Evolutionary conservation across 2,113 vertebrate species (phyloP).

Genomic region (Actenoides lindsayi): DNA sequence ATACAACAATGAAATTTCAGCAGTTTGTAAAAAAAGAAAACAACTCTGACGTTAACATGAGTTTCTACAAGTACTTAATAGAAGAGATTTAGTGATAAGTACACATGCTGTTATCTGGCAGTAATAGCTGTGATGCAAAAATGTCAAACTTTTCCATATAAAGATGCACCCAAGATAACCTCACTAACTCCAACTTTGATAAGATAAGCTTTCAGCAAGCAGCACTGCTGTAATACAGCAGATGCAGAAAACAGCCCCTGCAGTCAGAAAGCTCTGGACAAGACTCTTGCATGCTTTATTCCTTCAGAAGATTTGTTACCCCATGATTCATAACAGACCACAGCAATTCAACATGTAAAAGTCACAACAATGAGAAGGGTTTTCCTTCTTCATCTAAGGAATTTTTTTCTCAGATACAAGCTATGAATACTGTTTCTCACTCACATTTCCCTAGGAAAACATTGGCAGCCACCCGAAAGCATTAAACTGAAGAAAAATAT

Average conservation of each 20-base stretch:
- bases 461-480: neutral
- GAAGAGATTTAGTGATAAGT: neutral
- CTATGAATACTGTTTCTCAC: neutral
- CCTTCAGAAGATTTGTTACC: neutral
- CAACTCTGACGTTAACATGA: neutral
- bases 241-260: neutral
- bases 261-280: neutral
- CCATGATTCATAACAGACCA: neutral
- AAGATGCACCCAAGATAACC: constrained; percentile 11
- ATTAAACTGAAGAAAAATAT: neutral
- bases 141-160: neutral
- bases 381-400: neutral
- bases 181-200: neutral
- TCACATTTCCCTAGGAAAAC: neutral
- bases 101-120: neutral
- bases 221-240: neutral
- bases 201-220: constrained; percentile 8
- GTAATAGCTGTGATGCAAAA: neutral
- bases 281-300: neutral
- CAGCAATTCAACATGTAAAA: neutral
- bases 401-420: neutral
- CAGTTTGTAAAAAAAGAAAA: neutral
- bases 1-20: neutral
- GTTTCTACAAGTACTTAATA: neutral
- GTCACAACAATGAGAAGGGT: neutral